Base-by-base conservation (phyloP, 2,888 invertebrate genomes). In the Leucophora obtusa region DNA sequence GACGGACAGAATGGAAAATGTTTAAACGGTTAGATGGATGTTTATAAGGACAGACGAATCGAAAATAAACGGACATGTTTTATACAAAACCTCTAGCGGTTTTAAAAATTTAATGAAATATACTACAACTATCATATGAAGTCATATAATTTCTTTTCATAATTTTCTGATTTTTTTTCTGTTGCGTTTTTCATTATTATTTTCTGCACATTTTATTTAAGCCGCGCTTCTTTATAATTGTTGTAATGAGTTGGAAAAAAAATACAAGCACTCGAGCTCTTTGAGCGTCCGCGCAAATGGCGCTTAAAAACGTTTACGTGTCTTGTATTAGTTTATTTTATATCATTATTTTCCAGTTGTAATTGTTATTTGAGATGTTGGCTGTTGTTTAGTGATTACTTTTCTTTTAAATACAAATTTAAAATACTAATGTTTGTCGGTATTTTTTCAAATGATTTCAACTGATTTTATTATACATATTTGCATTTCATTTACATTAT, bases 391-490 rank as follows among this genome's bases (percentile, higher is more conserved):
- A 18, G 47, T 17, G 47, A 11, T 62, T 56, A 50, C 50, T 56
- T 78, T 68, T 62, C 62, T 38, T 38, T 56, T 17, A 47, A 60
- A 65, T 38, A 51, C 53, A 17, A 18, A 10, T 73, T 24, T 60
- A 14, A 69, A 54, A 50, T 56, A 50, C 11, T 69, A 24, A 24
- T 14, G 18, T 50, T 17, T 56, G 35, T 24, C 38, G 63, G 62
- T 56, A 50, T 17, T n/a, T 8, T 53, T 69, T 58, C 28, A 43
- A 28, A 24, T 69, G 38, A 58, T 59, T 28, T 68, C 58, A 69
- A 70, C 58, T 58, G 43, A 38, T 69, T 73, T 69, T 56, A 35
- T 63, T 78, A 58, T 59, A n/a, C n/a, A n/a, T n/a, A 69, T 47
- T 70, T 70, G 59, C 70, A 58, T 79, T 74, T 79, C 14, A 74